Evolutionary conservation across 1,140 invertebrate species (phyloP), one percentile per base, ranked within the genome.

Genomic region (Oncopeltus fasciatus): DNA sequence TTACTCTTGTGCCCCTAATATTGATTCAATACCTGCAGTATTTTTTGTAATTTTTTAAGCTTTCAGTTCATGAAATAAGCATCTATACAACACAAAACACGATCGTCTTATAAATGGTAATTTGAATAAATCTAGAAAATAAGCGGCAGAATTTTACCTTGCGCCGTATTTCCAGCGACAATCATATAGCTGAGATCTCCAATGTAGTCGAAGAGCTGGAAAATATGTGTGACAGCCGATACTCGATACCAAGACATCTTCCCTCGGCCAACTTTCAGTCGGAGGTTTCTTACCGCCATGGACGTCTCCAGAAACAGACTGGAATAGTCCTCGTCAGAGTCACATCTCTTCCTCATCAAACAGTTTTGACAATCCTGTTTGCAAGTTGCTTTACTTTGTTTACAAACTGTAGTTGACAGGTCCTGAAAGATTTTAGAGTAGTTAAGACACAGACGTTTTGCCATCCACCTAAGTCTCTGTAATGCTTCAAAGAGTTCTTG

Each of bases 81-180:
- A 20, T 5, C 21, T 24, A 49, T 24, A 49, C 38, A 43, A 43
- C n/a, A n/a, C 11, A 11, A 43, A 43, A 43, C n/a, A n/a, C 11
- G n/a, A 43, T 43, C 11, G 11, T 43, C n/a, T 11, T 11, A 43
- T 43, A 11, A 43, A 43, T 43, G 38, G 11, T 43, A 11, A 11
- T 11, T 43, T 43, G n/a, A 11, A 11, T 43, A 11, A 11, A 11
- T 11, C 9, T 11, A 11, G 9, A 14, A 51, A 11, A 14, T 11
- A 11, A 14, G 46, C 18, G 29, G n/a, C 16, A 60, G 27, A 44
- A 47, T 16, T 56, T 67, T 69, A 84, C 84, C 84, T 72, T 80
- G 79, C n/a, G 78, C 81, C 0, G 84, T 86, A 67, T 85, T 85
- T 44, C 84, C 84, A 21, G 81, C 80, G 5, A 85, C 75, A 2